Percentiles rank a stretch among this genome's conserved stretches.
These are phyloP conservation scores for Mnemiopsis leidyi DNA, from an alignment of 37 sponge, comb jelly and placozoan species.

Conservation along the genomic window DNA sequence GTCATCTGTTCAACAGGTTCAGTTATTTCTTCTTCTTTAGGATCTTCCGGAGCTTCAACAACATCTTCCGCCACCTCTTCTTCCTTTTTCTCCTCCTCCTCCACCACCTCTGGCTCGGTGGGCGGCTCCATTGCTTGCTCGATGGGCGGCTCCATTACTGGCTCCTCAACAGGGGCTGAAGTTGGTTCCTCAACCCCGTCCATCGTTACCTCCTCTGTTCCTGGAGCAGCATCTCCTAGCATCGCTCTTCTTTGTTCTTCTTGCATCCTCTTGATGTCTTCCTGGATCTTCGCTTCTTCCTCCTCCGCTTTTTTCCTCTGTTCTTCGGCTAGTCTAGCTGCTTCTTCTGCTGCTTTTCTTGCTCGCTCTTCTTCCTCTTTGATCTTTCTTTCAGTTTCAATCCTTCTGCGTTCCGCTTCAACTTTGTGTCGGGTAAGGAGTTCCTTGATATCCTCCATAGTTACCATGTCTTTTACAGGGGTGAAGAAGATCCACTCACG, in stretches of 20 bases:
- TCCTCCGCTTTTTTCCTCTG: constrained; percentile 14
- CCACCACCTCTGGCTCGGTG: neutral
- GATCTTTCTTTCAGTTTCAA: neutral
- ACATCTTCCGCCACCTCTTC: constrained; percentile 4
- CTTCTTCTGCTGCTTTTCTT: constrained; percentile 24
- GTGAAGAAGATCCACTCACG: constrained; percentile 66
- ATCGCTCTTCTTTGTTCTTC: neutral
- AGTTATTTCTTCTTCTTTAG: neutral
- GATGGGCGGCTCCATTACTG: neutral
- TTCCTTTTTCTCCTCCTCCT: neutral
- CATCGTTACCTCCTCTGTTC: neutral
- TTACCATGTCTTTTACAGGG: constrained; percentile 54
- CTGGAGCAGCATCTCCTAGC: neutral
- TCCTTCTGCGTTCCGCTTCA: neutral
- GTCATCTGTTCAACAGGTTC: neutral
- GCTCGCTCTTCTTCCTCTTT: constrained; percentile 59
- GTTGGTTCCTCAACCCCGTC: neutral
- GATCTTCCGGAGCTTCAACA: neutral
- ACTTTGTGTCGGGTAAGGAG: constrained; percentile 30
- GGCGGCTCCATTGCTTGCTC: neutral
- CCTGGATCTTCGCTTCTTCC: constrained; percentile 19
- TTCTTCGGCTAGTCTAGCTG: neutral
- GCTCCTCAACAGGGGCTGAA: neutral
- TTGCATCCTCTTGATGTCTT: constrained; percentile 39
- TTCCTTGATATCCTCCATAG: constrained; percentile 37